A percentile compares a stretch with the other conserved stretches of the same genome.
These are phyloP conservation scores for Stenoptilia bipunctidactyla DNA, from an alignment of 2,888 invertebrate species.

Conservation along the genomic window DNA sequence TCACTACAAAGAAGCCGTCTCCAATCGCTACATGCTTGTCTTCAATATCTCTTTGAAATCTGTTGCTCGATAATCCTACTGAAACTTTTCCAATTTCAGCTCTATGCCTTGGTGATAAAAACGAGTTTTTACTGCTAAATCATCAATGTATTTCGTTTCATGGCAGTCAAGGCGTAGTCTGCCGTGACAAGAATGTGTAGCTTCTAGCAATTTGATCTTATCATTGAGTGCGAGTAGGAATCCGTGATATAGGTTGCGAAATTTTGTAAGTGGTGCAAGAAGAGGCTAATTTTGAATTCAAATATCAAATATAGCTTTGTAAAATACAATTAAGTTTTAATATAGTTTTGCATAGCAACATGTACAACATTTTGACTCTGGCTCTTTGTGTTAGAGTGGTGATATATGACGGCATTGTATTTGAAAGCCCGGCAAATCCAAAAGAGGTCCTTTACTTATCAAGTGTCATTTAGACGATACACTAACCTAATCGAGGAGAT, in stretches of 20 bases:
- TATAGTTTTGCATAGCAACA: no score
- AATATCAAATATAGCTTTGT: no score
- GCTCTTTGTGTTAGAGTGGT: no score
- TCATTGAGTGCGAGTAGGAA: constrained; percentile 15
- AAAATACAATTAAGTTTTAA: no score
- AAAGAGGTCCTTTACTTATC: no score
- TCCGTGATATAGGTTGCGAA: not conserved
- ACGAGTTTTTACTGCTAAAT: constrained; percentile 13
- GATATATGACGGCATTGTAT: no score
- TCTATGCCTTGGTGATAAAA: constrained; percentile 12
- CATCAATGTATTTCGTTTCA: constrained; percentile 19
- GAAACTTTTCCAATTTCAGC: constrained; percentile 1
- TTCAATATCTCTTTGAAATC: constrained; percentile 22
- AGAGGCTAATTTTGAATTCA: no score
- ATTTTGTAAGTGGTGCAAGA: no score
- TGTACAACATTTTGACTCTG: no score
- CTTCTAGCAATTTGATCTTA: constrained; percentile 25
- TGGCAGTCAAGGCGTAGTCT: constrained; percentile 17
- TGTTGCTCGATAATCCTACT: not conserved
- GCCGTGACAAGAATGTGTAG: constrained; percentile 27
- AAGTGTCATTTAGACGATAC: no score
- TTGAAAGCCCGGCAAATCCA: no score
- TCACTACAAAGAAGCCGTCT: not conserved
- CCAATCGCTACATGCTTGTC: constrained; percentile 17
- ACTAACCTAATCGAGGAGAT: no score